These are phyloP conservation scores for Bothrops jararaca DNA, from an alignment of 2,113 vertebrate genomes.

Conservation along the genomic window DNA sequence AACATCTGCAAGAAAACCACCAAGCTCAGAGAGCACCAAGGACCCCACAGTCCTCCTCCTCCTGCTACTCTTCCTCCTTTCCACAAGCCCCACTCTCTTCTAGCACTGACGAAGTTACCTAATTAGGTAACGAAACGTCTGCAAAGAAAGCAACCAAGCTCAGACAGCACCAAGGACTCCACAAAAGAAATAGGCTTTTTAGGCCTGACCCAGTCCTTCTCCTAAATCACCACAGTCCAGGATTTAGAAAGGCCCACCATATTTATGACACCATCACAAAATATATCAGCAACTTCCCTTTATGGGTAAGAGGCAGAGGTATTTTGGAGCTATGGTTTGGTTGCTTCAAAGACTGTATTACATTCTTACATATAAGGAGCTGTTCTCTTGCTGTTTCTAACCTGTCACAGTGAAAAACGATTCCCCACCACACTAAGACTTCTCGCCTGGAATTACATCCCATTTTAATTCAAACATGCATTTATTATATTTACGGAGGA, in stretches of 20 bases:
- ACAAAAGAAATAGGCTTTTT: neutral
- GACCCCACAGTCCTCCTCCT: too few species aligned
- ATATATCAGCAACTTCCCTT: neutral
- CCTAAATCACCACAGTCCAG: neutral
- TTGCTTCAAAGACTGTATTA: neutral
- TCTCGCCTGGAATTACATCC: conserved; percentile 9
- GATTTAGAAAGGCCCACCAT: neutral
- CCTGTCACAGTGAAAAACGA: neutral
- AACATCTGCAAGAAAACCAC: too few species aligned
- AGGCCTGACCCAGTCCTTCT: neutral
- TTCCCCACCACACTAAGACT: neutral
- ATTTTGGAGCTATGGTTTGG: neutral
- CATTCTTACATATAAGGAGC: neutral
- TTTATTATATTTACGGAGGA: conserved; percentile 31
- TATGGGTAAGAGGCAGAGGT: neutral
- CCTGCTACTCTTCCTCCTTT: too few species aligned
- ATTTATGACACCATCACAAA: too few species aligned
- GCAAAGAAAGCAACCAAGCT: neutral
- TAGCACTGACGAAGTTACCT: neutral
- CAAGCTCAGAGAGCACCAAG: too few species aligned
- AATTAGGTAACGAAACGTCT: neutral
- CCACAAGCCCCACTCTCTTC: neutral
- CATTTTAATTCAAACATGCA: conserved; percentile 5
- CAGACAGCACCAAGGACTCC: too few species aligned
- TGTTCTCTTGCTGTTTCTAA: conserved; percentile 2